Evolutionary conservation across 2,888 invertebrate genomes (phyloP).

Genomic region (Morpho achilles): DNA sequence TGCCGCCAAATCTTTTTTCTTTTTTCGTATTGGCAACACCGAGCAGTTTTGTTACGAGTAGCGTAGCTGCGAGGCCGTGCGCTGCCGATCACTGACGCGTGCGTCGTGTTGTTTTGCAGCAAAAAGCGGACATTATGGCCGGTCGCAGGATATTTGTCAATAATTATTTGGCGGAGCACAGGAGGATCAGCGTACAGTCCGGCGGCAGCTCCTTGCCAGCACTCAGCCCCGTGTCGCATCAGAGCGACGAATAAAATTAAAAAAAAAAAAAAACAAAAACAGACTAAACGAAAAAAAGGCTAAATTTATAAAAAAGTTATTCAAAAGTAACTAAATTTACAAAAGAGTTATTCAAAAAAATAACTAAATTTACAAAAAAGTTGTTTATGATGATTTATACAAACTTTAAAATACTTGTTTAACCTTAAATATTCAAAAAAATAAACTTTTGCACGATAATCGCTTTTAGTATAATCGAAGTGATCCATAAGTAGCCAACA

Average conservation of each 20-base stretch:
- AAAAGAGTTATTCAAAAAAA: slow-evolving; percentile 7
- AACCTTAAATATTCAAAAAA: slow-evolving; percentile 7
- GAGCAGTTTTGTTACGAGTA: slow-evolving; percentile 56
- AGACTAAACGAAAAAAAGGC: background rate
- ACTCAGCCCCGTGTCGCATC: slow-evolving; percentile 75
- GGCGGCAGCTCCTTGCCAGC: slow-evolving; percentile 74
- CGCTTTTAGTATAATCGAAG: slow-evolving; percentile 23
- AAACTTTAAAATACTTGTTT: slow-evolving; percentile 11
- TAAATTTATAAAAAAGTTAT: slow-evolving; percentile 1
- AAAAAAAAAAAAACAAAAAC: slow-evolving; percentile 27
- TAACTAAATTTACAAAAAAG: slow-evolving; percentile 3
- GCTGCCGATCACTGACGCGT: slow-evolving; percentile 56
- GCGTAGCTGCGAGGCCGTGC: slow-evolving; percentile 31
- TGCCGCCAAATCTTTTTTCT: slow-evolving; percentile 43
- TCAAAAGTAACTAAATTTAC: slow-evolving; percentile 2
- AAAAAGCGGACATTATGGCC: slow-evolving; percentile 80
- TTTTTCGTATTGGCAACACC: slow-evolving; percentile 41
- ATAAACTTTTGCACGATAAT: slow-evolving; percentile 15
- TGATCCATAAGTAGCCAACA: slow-evolving; percentile 33
- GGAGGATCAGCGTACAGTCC: slow-evolving; percentile 79
- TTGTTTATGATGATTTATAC: slow-evolving; percentile 9
- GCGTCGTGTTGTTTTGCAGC: slow-evolving; percentile 75
- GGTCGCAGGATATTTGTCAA: slow-evolving; percentile 80
- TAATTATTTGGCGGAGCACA: slow-evolving; percentile 80
- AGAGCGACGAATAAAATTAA: slow-evolving; percentile 69